Evolutionary conservation across 2,888 invertebrate species (phyloP).

Genomic region (Pecten maximus): DNA sequence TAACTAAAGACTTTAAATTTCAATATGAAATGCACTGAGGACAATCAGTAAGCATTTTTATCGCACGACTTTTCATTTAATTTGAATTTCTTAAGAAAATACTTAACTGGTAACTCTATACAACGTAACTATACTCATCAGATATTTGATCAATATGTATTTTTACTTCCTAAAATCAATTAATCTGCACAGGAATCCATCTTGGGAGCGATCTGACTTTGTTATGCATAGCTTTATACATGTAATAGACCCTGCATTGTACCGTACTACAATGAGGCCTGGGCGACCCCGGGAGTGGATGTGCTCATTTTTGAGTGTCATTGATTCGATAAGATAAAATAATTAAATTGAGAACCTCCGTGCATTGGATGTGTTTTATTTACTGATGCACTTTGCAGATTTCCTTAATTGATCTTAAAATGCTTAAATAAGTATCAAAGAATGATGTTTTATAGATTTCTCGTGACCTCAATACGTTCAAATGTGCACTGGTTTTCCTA

Average conservation of each 20-base stretch:
- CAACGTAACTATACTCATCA: neutral
- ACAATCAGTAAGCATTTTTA: too few species aligned
- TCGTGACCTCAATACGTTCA: neutral
- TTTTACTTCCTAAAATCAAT: neutral
- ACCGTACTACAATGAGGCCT: neutral
- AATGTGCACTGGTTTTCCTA: neutral
- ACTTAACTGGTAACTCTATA: neutral
- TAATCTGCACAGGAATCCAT: neutral
- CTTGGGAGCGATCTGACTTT: neutral
- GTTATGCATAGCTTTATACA: neutral
- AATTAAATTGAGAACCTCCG: neutral
- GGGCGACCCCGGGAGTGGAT: neutral
- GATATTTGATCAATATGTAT: neutral
- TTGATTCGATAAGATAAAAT: neutral
- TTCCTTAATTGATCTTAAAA: neutral
- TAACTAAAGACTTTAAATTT: neutral
- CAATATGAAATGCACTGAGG: neutral
- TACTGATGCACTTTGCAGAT: neutral
- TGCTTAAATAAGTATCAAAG: neutral
- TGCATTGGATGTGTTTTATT: neutral
- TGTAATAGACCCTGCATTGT: neutral
- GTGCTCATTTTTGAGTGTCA: neutral
- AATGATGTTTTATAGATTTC: neutral
- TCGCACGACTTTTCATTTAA: neutral
- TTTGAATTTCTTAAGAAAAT: neutral